Evolutionary conservation across 2,797 vertebrate species (phyloP).

Genomic region (Rhodeus uyekii): DNA sequence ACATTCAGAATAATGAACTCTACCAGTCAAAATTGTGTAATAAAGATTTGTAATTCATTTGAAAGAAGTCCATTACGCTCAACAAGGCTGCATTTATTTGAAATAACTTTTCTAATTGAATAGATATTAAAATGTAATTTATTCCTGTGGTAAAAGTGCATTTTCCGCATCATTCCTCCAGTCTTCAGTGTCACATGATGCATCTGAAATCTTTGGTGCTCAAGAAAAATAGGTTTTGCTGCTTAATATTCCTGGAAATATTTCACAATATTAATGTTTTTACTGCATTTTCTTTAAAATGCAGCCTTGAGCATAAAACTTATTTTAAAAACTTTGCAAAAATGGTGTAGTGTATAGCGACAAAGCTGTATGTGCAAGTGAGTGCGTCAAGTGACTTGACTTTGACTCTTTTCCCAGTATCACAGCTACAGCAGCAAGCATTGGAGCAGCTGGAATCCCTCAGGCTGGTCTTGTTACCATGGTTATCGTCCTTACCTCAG

Average conservation of each 20-base stretch:
- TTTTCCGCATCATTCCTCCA: background rate
- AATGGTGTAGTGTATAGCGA: background rate
- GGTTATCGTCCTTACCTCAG: conserved; percentile 90
- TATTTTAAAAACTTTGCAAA: too few relatives aligned
- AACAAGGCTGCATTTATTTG: background rate
- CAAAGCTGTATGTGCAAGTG: background rate
- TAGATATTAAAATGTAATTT: background rate
- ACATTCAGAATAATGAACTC: background rate
- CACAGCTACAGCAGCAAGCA: conserved; percentile 88
- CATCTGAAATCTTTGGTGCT: background rate
- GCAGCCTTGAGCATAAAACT: background rate
- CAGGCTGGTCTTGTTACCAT: conserved; percentile 89
- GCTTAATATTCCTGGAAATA: background rate
- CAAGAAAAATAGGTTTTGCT: background rate
- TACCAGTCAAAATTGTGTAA: background rate
- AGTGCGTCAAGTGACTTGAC: background rate
- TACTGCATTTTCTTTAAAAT: background rate
- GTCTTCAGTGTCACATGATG: background rate
- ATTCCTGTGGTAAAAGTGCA: background rate
- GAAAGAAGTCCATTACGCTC: background rate
- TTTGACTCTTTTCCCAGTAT: conserved; percentile 72
- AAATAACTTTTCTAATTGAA: background rate
- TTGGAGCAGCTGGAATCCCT: conserved; percentile 87
- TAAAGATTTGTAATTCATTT: background rate
- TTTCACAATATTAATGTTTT: background rate